Percentiles rank a stretch among this genome's conserved stretches.
Evolutionary conservation across 92 coral and sea anemone species (phyloP).

Genomic region (Epizoanthus illoricatus): DNA sequence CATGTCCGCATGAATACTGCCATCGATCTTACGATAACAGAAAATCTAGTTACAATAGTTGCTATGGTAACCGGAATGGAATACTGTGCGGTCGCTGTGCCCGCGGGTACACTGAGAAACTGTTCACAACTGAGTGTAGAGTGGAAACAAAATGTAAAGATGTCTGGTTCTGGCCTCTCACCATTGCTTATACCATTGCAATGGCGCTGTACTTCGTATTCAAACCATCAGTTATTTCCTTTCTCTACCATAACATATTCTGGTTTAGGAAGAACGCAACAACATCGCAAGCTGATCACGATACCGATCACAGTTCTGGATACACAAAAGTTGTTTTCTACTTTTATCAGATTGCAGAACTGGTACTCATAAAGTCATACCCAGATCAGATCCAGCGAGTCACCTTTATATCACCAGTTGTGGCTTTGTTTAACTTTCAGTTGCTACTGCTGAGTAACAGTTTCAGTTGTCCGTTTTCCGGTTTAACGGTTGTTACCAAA

Average conservation of each 20-base stretch:
- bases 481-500: conserved; percentile 61
- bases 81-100: conserved; percentile 52
- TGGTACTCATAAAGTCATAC: conserved; percentile 21
- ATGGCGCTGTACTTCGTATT: conserved; percentile 18
- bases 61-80: conserved; percentile 50
- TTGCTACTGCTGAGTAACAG: conserved; percentile 35
- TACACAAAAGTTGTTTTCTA: conserved; percentile 44
- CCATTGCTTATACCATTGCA: conserved; percentile 1
- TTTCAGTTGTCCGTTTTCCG: conserved; percentile 72
- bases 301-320: conserved; percentile 20
- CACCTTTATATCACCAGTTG: conserved; percentile 20
- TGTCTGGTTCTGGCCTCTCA: conserved; percentile 42
- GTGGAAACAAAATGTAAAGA: conserved; percentile 23
- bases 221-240: conserved; percentile 16
- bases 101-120: conserved; percentile 37
- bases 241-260: background rate
- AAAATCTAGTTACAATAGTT: conserved; percentile 24
- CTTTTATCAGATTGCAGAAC: conserved; percentile 45
- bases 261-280: conserved; percentile 9
- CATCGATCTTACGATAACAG: background rate
- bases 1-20: conserved; percentile 56
- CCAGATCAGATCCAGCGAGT: background rate
- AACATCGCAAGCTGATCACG: background rate
- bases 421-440: conserved; percentile 51
- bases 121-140: conserved; percentile 43